A percentile compares a stretch with the other conserved stretches of the same genome.
phyloP scores from a whole-genome alignment of 2,113 vertebrate genomes.

The Clarias batrachus region DNA sequence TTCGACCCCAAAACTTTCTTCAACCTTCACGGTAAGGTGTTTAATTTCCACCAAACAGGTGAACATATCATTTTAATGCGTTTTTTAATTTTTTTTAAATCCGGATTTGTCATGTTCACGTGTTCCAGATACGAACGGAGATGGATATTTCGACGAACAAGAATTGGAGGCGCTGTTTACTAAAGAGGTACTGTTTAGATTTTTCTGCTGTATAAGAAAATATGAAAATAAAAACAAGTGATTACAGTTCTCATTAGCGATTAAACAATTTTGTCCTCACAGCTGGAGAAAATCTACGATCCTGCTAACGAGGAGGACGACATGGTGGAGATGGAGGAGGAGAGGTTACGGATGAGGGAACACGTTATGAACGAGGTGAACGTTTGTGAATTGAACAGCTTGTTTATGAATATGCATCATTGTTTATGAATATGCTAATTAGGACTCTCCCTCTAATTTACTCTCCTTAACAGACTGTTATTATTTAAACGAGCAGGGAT shows the following conservation, averaged over 20 bases:
- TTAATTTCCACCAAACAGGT: neutral
- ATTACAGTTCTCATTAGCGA: slow-evolving; percentile 15
- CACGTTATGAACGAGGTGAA: slow-evolving; percentile 96
- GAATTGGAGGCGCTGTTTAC: slow-evolving; percentile 96
- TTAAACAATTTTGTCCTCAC: slow-evolving; percentile 4
- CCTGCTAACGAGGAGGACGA: slow-evolving; percentile 96
- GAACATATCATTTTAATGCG: neutral
- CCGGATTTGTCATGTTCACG: neutral
- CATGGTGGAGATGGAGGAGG: slow-evolving; percentile 99
- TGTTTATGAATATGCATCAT: too few species aligned
- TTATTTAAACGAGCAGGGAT: neutral
- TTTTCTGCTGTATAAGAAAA: neutral
- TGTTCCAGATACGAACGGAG: slow-evolving; percentile 85
- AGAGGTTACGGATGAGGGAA: slow-evolving; percentile 94
- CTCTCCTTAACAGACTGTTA: neutral
- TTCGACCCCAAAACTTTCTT: slow-evolving; percentile 98
- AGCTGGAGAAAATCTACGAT: slow-evolving; percentile 97
- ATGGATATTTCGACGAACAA: slow-evolving; percentile 93
- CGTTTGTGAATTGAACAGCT: too few species aligned
- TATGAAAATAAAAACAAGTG: neutral
- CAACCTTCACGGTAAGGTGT: slow-evolving; percentile 87
- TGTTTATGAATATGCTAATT: neutral
- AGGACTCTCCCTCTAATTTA: neutral
- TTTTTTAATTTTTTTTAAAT: neutral
- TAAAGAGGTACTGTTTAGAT: slow-evolving; percentile 81